phyloP scores from a whole-genome alignment of 2,113 vertebrate genomes.

The Embiotoca jacksoni region DNA sequence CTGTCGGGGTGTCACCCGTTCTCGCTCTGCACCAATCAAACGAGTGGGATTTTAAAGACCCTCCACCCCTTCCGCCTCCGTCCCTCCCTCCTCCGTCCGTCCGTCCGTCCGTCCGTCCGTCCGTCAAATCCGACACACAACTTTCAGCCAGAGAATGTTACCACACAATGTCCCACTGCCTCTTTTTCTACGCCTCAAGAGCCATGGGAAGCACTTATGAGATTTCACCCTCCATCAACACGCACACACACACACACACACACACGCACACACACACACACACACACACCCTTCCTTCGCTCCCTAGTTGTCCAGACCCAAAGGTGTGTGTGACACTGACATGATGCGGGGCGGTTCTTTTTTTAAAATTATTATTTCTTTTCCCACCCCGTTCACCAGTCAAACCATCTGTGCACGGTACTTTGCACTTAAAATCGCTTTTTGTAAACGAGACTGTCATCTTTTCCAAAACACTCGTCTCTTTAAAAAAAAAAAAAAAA shows the following conservation, averaged over 20 bases:
- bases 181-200: constrained; percentile 78
- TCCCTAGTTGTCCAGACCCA: constrained; percentile 48
- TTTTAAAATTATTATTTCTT: background rate
- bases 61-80: constrained; percentile 12
- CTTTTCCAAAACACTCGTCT: constrained; percentile 51
- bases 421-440: constrained; percentile 76
- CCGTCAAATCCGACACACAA: constrained; percentile 51
- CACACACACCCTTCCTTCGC: constrained; percentile 32
- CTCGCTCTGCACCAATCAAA: constrained; percentile 64
- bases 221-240: constrained; percentile 58
- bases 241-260: constrained; percentile 24
- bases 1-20: constrained; percentile 47
- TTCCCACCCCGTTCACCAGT: constrained; percentile 50
- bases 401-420: constrained; percentile 68
- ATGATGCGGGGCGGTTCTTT: constrained; percentile 36
- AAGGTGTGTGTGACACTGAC: constrained; percentile 49
- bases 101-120: constrained; percentile 12
- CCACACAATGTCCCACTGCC: constrained; percentile 81
- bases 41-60: constrained; percentile 57
- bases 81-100: background rate
- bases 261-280: constrained; percentile 13
- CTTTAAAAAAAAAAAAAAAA: constrained; percentile 29
- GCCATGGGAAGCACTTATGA: constrained; percentile 77
- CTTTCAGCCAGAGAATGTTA: constrained; percentile 82
- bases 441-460: constrained; percentile 52